Percentiles rank a stretch among this genome's conserved stretches.
Conservation (phyloP, 35 echinoderm and acorn worm genomes). For the Ophiothrix spiculata region DNA sequence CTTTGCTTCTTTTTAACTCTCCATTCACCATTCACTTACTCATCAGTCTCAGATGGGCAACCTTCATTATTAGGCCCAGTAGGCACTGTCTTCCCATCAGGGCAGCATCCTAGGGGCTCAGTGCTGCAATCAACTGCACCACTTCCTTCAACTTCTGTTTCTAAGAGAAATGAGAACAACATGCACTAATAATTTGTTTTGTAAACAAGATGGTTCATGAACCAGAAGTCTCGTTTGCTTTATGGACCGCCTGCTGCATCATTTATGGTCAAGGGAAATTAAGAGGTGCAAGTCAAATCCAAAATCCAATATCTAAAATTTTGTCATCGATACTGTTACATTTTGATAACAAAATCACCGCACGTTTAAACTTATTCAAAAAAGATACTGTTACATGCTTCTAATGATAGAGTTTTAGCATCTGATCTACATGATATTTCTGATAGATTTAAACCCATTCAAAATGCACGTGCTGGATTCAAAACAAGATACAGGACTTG, state of each 20-base stretch:
- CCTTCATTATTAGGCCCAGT: slow-evolving; percentile 40
- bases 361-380: too few species aligned
- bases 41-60: slow-evolving; percentile 24
- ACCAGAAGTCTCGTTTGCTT: too few species aligned
- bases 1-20: too few species aligned
- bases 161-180: not conserved
- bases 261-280: too few species aligned
- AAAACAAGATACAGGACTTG: too few species aligned
- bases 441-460: too few species aligned
- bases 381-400: too few species aligned
- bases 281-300: not conserved
- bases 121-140: slow-evolving; percentile 12
- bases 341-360: too few species aligned
- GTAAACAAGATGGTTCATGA: not conserved
- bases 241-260: too few species aligned
- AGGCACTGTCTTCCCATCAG: slow-evolving; percentile 40
- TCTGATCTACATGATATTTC: too few species aligned
- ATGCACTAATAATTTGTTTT: not conserved
- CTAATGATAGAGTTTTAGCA: too few species aligned
- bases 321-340: not conserved
- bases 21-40: slow-evolving; percentile 3
- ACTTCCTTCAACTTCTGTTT: not conserved
- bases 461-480: too few species aligned
- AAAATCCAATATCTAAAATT: not conserved
- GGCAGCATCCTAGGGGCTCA: slow-evolving; percentile 52